Conservation (phyloP, 2,888 invertebrate species). For the Rhingia rostrata region DNA sequence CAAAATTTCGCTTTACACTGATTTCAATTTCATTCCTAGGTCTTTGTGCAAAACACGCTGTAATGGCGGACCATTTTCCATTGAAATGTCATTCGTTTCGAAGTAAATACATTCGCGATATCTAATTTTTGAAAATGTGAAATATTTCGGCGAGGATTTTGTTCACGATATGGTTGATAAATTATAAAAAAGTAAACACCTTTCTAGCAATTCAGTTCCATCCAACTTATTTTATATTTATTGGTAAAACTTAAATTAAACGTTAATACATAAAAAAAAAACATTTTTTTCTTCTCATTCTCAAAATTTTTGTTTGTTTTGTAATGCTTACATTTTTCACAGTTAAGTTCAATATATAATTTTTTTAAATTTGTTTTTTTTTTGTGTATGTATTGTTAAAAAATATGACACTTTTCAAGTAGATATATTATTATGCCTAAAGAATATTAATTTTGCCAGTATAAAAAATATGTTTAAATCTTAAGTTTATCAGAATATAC, state of each 20-base stretch:
- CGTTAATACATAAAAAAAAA: slow-evolving; percentile 48
- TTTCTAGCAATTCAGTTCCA: slow-evolving; percentile 34
- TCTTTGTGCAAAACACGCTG: no score
- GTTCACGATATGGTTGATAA: neutral
- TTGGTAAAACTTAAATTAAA: slow-evolving; percentile 42
- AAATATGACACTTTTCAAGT: slow-evolving; percentile 70
- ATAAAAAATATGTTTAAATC: slow-evolving; percentile 70
- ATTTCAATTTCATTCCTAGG: no score
- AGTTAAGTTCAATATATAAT: slow-evolving; percentile 59
- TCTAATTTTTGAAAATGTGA: neutral
- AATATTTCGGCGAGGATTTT: neutral
- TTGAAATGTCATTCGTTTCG: no score
- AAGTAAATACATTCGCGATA: no score
- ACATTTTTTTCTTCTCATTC: slow-evolving; percentile 11
- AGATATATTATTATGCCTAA: slow-evolving; percentile 60
- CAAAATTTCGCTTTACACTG: no score
- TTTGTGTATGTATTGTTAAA: slow-evolving; percentile 59
- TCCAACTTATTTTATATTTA: slow-evolving; percentile 60
- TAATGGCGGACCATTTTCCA: no score
- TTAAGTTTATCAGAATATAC: slow-evolving; percentile 73
- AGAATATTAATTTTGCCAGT: slow-evolving; percentile 73
- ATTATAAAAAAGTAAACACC: slow-evolving; percentile 9
- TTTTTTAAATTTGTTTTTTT: slow-evolving; percentile 22
- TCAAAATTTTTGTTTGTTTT: slow-evolving; percentile 16
- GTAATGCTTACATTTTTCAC: slow-evolving; percentile 63